Evolutionary conservation across 1,140 invertebrate genomes (phyloP).

Genomic region (Heliconius nattereri): DNA sequence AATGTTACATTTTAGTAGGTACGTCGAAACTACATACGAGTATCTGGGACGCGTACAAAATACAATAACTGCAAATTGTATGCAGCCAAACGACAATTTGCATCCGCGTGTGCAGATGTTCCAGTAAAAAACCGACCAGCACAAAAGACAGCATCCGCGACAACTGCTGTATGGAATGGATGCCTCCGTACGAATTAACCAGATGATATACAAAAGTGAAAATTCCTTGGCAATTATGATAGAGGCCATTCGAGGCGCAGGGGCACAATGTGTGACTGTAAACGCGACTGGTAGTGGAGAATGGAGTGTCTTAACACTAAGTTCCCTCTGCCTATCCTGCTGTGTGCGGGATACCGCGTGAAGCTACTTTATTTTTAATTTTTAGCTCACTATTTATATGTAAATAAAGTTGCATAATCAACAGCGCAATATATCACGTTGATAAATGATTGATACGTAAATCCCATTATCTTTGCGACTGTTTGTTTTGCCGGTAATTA

Average conservation of each 20-base stretch:
- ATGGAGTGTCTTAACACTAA: no score
- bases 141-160: conserved; percentile 20
- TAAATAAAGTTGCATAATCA: neutral
- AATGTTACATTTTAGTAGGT: neutral
- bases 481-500: neutral
- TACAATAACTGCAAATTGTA: neutral
- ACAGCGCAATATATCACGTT: conserved; percentile 20
- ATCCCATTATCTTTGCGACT: conserved; percentile 15
- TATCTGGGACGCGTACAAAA: neutral
- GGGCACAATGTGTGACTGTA: no score
- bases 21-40: neutral
- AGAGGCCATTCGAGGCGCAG: no score
- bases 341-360: no score
- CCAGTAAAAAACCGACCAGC: conserved; percentile 4
- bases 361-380: neutral
- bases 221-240: neutral
- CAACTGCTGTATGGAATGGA: conserved; percentile 2
- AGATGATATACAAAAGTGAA: neutral
- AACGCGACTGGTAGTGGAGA: no score
- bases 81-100: conserved; percentile 19
- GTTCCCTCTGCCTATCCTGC: no score
- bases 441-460: conserved; percentile 18
- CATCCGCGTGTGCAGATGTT: conserved; percentile 11
- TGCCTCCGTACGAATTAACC: neutral
- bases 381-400: neutral